phyloP scores from a whole-genome alignment of 1,140 invertebrate species.

The Mactra quadrangularis region DNA sequence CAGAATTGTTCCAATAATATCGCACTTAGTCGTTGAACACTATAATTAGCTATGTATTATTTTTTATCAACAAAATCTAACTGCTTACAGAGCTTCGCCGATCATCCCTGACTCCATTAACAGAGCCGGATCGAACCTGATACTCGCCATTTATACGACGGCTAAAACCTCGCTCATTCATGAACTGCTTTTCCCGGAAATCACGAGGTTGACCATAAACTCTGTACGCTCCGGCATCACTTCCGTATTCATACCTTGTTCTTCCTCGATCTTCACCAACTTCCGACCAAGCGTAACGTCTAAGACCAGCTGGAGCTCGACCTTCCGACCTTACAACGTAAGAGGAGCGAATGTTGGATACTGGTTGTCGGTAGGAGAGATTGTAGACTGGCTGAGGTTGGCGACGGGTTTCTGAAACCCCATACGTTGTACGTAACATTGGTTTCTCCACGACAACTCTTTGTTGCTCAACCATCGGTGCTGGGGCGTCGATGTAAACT shows the following conservation, averaged over 20 bases:
- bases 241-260: slow-evolving; percentile 14
- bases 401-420: slow-evolving; percentile 20
- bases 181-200: slow-evolving; percentile 68
- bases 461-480: slow-evolving; percentile 8
- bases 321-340: slow-evolving; percentile 5
- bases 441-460: slow-evolving; percentile 41
- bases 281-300: slow-evolving; percentile 31
- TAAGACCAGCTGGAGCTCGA: slow-evolving; percentile 1
- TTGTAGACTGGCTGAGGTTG: background rate
- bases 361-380: slow-evolving; percentile 8
- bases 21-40: no score
- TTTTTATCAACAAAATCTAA: no score
- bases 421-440: slow-evolving; percentile 5
- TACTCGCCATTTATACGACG: background rate
- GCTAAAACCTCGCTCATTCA: slow-evolving; percentile 68
- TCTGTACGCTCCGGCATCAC: slow-evolving; percentile 15
- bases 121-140: background rate
- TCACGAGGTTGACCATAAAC: slow-evolving; percentile 54
- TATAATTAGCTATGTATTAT: no score
- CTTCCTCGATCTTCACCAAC: background rate
- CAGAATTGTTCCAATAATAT: no score
- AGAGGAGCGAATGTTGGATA: slow-evolving; percentile 7
- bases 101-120: background rate
- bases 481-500: slow-evolving; percentile 27
- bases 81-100: slow-evolving; percentile 30